Base-by-base conservation (phyloP, 2,888 invertebrate species). In the Oxycera nigricornis region DNA sequence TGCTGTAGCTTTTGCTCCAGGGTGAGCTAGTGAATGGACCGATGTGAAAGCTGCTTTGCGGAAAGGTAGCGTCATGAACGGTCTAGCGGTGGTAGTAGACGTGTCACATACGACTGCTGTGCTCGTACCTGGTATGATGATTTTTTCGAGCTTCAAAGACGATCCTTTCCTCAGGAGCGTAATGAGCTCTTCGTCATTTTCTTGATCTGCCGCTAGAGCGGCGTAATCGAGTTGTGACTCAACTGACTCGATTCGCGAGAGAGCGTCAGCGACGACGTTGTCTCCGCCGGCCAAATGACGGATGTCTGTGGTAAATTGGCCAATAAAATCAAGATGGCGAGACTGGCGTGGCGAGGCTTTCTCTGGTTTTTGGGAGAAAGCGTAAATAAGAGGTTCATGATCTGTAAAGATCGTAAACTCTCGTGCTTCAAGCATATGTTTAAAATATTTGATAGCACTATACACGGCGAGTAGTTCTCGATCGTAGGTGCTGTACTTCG, bases 311-410 rank as follows among this genome's bases (percentile, higher is more conserved):
- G 70, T 70, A 67, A 67, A 74, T 26, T 72, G 72, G 14, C 73
- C 62, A 17, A 74, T 76, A 14, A 59, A 68, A 28, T 76, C 74
- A 31, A 76, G 52, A 9, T 84, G 80, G 0, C 82, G 74, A 6
- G 79, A 77, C 73, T 84, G 83, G 3, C 83, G 70, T 1, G 83
- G 83, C 1, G 82, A 81, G 26, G 79, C 79, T 6, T 80, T 80
- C 0, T 80, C 79, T 2, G 75, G 26, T 2, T 79, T 78, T 76
- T 79, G 73, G 7, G 62, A 14, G 73, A 84, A 80, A 1, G 83
- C 82, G 41, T 74, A 81, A 0, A 70, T 65, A 4, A 77, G 14
- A 1, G 75, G 74, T 52, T 73, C 77, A 30, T 76, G 77, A 41
- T 77, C 77, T 9, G 74, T 74, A 14, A 31, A 73, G 1, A 76